Evolutionary conservation across 2,797 vertebrate genomes (phyloP).

Genomic region (Neostethus bicornis): DNA sequence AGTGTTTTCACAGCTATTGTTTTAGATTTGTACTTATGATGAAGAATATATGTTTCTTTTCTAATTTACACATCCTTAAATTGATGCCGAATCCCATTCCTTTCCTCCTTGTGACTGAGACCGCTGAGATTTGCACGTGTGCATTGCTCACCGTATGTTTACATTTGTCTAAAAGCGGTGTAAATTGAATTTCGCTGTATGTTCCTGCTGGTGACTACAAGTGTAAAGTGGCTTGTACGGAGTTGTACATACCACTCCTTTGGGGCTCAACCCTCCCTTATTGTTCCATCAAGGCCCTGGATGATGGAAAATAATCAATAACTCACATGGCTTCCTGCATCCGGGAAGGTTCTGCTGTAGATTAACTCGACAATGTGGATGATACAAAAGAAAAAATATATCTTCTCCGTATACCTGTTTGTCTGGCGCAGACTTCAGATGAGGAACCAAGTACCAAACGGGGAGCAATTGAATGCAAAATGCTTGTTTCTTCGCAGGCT

Average conservation of each 20-base stretch:
- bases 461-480: conserved; percentile 91
- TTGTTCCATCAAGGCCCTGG: conserved; percentile 71
- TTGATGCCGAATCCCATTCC: conserved; percentile 57
- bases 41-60: conserved; percentile 34
- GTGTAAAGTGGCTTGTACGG: conserved; percentile 82
- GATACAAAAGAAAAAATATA: conserved; percentile 76
- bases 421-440: conserved; percentile 81
- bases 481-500: conserved; percentile 81
- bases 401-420: conserved; percentile 82
- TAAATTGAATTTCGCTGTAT: conserved; percentile 82
- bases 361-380: conserved; percentile 87
- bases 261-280: conserved; percentile 64
- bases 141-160: conserved; percentile 66
- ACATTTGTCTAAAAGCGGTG: conserved; percentile 81
- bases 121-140: conserved; percentile 69
- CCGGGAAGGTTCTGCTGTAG: conserved; percentile 83
- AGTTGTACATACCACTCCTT: conserved; percentile 69
- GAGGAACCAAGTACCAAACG: conserved; percentile 79
- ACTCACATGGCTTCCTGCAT: conserved; percentile 83
- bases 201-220: conserved; percentile 73
- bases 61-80: conserved; percentile 70
- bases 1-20: conserved; percentile 62
- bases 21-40: conserved; percentile 38
- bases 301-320: conserved; percentile 80
- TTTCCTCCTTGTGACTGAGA: conserved; percentile 38